Evolutionary conservation across 2,113 vertebrate species (phyloP).

Genomic region (Athene cunicularia): DNA sequence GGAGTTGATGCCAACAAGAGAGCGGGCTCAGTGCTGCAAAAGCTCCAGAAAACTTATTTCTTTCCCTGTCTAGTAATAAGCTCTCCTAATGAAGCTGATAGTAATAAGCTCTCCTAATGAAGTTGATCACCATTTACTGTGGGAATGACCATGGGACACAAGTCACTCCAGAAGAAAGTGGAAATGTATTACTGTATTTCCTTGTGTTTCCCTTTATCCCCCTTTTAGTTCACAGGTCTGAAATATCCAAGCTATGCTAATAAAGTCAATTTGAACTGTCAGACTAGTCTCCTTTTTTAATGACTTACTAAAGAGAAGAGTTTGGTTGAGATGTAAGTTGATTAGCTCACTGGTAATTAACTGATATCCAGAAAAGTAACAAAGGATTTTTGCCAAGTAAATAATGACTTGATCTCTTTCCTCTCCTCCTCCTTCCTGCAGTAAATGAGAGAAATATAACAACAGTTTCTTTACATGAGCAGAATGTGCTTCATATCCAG

Average conservation of each 20-base stretch:
- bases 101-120: neutral
- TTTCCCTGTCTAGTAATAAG: neutral
- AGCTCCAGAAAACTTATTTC: neutral
- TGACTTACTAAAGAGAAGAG: neutral
- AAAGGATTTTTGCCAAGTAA: constrained; percentile 17
- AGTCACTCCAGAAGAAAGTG: neutral
- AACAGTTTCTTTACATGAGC: neutral
- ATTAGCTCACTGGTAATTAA: constrained; percentile 8
- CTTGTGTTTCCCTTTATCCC: neutral
- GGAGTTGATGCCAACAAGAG: neutral
- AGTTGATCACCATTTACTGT: neutral
- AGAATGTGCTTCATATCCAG: neutral
- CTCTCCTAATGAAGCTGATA: neutral
- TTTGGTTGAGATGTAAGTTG: neutral
- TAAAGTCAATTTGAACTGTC: neutral
- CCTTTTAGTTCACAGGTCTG: neutral
- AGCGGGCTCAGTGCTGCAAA: neutral
- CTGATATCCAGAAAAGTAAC: neutral
- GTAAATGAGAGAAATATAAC: neutral
- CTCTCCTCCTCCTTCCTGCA: neutral
- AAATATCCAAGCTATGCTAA: neutral
- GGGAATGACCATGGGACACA: neutral
- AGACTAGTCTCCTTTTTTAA: neutral
- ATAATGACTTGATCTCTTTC: neutral
- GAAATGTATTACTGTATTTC: neutral